Evolutionary conservation across 1,140 invertebrate species (phyloP), one percentile per base, ranked within the genome.

Genomic region (Drosophila parvula): DNA sequence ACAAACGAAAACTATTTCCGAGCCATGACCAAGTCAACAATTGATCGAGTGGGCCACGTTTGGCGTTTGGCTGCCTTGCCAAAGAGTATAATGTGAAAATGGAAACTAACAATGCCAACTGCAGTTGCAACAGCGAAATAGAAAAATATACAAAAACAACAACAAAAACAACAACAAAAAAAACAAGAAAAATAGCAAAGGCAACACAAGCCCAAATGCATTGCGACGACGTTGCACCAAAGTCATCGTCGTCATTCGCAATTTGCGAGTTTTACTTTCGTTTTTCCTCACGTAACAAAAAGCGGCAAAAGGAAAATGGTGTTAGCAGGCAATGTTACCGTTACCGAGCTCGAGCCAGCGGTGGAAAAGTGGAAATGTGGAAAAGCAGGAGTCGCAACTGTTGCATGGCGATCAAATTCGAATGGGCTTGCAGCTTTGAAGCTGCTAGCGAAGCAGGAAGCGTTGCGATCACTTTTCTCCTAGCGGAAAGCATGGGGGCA

Each of bases 291-390:
- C 83, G 83, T 86, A 86, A 86, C 83, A 55, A 76, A n/a, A 51
- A 70, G 58, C 75, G 51, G 73, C 76, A 89, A 88, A 88, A 89
- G 83, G 83, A 88, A 88, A 88, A 88, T 88, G 84, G 83, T 88
- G 83, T 88, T 88, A 88, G 84, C 83, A 88, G 83, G 83, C 83
- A 89, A 88, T 83, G 83, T 88, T 88, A 69, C 71, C 83, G 76
- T 74, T 77, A 60, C 74, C 68, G 43, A 55, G 43, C 34, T 68
- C 68, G 43, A 55, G 43, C 34, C 67, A 38, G 18, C 12, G 7
- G 32, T 18, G 34, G 16, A 0, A n/a, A 18, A 60, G 14, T 51
- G 18, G 36, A 11, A 55, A 7, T 36, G 41, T 45, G 53, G 47
- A 38, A 8, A 41, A 41, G 57, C 27, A 34, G 55, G 34, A 55